Conservation (phyloP, 2,113 vertebrate species). For the Psephotus haematonotus region DNA sequence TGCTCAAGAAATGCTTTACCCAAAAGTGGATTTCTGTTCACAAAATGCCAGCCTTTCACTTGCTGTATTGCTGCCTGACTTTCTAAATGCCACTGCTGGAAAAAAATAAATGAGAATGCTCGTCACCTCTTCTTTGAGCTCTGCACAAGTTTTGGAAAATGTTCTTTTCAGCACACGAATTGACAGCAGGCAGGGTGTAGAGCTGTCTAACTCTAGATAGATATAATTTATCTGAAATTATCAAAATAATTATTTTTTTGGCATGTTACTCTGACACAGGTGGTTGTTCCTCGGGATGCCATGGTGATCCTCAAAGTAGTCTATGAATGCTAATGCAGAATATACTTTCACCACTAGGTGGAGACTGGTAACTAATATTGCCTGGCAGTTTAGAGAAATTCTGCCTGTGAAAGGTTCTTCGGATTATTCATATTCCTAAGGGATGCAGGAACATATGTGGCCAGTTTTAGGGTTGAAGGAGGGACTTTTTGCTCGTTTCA, state of each 20-base stretch:
- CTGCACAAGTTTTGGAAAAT: not conserved
- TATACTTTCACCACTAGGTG: conserved; percentile 50
- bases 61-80: not conserved
- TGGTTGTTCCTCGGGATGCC: not conserved
- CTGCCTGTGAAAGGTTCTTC: not conserved
- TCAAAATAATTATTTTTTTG: not conserved
- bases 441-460: not conserved
- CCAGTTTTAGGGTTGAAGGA: not conserved
- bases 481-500: not conserved
- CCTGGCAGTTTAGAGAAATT: not conserved
- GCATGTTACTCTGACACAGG: not conserved
- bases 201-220: not conserved
- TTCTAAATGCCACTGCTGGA: not conserved
- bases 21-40: not conserved
- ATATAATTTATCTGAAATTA: not conserved
- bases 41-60: not conserved
- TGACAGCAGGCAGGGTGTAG: not conserved
- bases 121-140: not conserved
- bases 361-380: conserved; percentile 22
- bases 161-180: not conserved
- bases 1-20: not conserved
- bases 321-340: not conserved
- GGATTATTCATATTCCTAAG: not conserved
- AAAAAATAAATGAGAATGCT: not conserved
- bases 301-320: not conserved